phyloP scores from a whole-genome alignment of 2,113 vertebrate genomes.

The Sander lucioperca region DNA sequence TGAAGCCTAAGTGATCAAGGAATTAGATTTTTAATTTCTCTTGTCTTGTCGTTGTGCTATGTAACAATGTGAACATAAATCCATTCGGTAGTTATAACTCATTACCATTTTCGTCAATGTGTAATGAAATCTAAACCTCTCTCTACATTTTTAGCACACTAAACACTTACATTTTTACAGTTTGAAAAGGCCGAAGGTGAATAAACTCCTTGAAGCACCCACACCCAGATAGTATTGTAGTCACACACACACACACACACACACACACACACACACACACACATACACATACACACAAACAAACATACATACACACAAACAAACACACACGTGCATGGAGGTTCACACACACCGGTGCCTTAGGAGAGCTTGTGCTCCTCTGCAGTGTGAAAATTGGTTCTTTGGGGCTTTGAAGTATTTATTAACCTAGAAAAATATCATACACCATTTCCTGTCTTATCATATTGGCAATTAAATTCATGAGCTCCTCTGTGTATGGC shows the following conservation, averaged over 20 bases:
- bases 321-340: not conserved
- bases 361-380: slow-evolving; percentile 35
- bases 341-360: slow-evolving; percentile 28
- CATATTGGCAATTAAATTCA: slow-evolving; percentile 50
- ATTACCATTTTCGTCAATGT: not conserved
- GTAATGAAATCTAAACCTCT: not conserved
- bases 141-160: not conserved
- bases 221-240: slow-evolving; percentile 10
- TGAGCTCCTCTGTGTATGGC: slow-evolving; percentile 38
- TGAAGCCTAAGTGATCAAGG: not conserved
- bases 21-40: not conserved
- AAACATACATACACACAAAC: not conserved
- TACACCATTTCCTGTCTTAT: slow-evolving; percentile 48
- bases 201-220: slow-evolving; percentile 39
- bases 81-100: not conserved
- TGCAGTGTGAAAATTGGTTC: slow-evolving; percentile 53
- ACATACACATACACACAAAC: not conserved
- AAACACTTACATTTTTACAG: not conserved
- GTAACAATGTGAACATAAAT: not conserved
- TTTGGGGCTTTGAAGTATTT: slow-evolving; percentile 66
- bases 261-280: not conserved
- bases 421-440: slow-evolving; percentile 68
- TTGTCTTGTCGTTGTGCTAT: too few relatives aligned
- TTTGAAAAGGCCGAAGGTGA: slow-evolving; percentile 12
- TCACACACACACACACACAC: slow-evolving; percentile 2